phyloP scores from a whole-genome alignment of 2,797 vertebrate genomes.

The Cetoscarus ocellatus region DNA sequence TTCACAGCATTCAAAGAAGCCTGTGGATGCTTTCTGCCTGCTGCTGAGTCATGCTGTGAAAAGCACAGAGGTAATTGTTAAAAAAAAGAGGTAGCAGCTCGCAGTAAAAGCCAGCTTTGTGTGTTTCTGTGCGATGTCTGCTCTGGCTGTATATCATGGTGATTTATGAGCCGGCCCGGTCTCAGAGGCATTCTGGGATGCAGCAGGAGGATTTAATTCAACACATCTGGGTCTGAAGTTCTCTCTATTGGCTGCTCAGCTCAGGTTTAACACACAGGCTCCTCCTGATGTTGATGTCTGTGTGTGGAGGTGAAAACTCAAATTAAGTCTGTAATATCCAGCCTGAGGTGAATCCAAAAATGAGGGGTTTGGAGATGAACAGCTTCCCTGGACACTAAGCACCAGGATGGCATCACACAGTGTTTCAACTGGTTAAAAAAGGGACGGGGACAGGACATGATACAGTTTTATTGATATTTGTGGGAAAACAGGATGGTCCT shows the following conservation, averaged over 20 bases:
- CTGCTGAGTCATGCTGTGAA: conserved; percentile 69
- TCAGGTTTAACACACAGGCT: conserved; percentile 33
- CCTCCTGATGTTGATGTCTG: conserved; percentile 29
- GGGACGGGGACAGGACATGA: too few species aligned
- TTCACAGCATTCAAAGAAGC: conserved; percentile 23
- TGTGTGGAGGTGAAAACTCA: background rate
- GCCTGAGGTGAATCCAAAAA: background rate
- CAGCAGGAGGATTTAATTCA: conserved; percentile 71
- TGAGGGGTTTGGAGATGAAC: too few species aligned
- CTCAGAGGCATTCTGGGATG: conserved; percentile 65
- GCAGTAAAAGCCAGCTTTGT: conserved; percentile 33
- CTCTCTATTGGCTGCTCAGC: conserved; percentile 28
- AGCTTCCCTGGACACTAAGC: too few species aligned
- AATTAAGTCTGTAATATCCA: background rate
- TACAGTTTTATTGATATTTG: too few species aligned
- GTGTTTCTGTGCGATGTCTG: conserved; percentile 36
- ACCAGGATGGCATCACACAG: too few species aligned
- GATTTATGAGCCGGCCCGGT: conserved; percentile 66
- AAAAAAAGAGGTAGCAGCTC: conserved; percentile 41
- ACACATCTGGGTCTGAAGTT: conserved; percentile 73
- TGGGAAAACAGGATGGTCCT: too few species aligned
- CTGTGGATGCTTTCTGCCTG: conserved; percentile 28
- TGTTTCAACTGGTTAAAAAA: too few species aligned
- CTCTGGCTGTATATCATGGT: conserved; percentile 51
- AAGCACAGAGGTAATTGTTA: conserved; percentile 24